Evolutionary conservation across 2,888 invertebrate genomes (phyloP).

Genomic region (Volucella inflata): DNA sequence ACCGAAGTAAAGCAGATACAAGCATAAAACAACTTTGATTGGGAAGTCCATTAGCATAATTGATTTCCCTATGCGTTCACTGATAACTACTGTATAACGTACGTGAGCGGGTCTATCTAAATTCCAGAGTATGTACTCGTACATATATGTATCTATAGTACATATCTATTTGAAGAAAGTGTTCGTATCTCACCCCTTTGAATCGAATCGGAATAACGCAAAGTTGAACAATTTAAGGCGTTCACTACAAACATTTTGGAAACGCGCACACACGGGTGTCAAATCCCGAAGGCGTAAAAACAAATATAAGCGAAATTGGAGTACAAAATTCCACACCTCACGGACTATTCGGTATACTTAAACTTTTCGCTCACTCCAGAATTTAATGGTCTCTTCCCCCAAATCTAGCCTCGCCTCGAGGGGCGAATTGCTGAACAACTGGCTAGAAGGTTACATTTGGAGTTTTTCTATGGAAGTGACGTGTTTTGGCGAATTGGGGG

Average conservation of each 20-base stretch:
- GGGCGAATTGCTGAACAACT: neutral
- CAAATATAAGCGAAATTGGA: constrained; percentile 60
- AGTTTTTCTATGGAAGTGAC: constrained; percentile 2
- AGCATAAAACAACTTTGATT: constrained; percentile 61
- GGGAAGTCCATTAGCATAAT: constrained; percentile 73
- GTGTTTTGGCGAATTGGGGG: constrained; percentile 19
- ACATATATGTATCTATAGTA: no score
- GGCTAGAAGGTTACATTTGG: constrained; percentile 3
- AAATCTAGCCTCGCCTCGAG: neutral
- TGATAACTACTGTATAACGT: constrained; percentile 50
- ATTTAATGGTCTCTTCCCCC: neutral
- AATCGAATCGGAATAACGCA: constrained; percentile 13
- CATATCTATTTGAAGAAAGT: no score
- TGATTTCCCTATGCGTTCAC: constrained; percentile 68
- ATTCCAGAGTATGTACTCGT: neutral
- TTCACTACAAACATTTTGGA: neutral
- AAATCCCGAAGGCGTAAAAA: constrained; percentile 34
- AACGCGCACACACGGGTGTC: constrained; percentile 8
- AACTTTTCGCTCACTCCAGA: constrained; percentile 19
- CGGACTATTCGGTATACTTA: constrained; percentile 30
- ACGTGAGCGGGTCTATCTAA: constrained; percentile 20
- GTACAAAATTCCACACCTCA: constrained; percentile 60
- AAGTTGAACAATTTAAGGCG: neutral
- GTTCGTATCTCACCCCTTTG: no score
- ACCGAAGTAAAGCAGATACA: constrained; percentile 48